Conservation (phyloP, 1,140 invertebrate species). For the Plodia interpunctella region DNA sequence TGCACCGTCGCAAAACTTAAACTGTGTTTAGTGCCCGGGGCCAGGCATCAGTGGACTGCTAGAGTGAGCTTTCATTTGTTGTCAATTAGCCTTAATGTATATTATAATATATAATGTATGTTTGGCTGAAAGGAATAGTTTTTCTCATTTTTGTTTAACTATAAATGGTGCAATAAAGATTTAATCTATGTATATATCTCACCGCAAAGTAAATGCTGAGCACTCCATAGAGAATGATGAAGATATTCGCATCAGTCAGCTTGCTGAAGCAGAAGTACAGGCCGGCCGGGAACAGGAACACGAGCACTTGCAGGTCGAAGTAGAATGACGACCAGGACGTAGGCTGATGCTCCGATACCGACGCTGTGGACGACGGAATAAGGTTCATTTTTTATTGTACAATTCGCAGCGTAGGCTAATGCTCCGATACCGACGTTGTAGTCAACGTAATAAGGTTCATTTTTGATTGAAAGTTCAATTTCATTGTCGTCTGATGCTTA, state of each 20-base stretch:
- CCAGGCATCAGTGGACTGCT: too few relatives aligned
- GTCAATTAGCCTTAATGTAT: too few relatives aligned
- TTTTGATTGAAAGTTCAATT: slow-evolving; percentile 80
- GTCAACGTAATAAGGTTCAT: slow-evolving; percentile 5
- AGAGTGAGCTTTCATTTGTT: too few relatives aligned
- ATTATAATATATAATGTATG: too few relatives aligned
- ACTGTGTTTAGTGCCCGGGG: too few relatives aligned
- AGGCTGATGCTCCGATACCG: slow-evolving; percentile 98
- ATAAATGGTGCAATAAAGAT: too few relatives aligned
- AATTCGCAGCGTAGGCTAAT: slow-evolving; percentile 98
- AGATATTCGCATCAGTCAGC: slow-evolving; percentile 97
- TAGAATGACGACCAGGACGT: slow-evolving; percentile 99
- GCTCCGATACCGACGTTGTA: slow-evolving; percentile 96
- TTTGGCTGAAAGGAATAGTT: too few relatives aligned
- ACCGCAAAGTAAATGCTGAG: slow-evolving; percentile 99
- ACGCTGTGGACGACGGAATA: slow-evolving; percentile 78
- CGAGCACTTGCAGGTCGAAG: slow-evolving; percentile 96
- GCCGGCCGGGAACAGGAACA: slow-evolving; percentile 96
- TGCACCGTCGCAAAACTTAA: too few relatives aligned
- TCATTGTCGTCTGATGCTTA: too few relatives aligned
- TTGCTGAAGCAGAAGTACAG: slow-evolving; percentile 97
- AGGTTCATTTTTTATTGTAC: not conserved
- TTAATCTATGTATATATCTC: slow-evolving; percentile 70
- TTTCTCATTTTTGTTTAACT: too few relatives aligned
- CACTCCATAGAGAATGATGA: slow-evolving; percentile 97